A percentile compares a stretch with the other conserved stretches of the same genome.
These are phyloP conservation scores for Hycleus phaleratus DNA, from an alignment of 1,140 invertebrate species.

Conservation along the genomic window DNA sequence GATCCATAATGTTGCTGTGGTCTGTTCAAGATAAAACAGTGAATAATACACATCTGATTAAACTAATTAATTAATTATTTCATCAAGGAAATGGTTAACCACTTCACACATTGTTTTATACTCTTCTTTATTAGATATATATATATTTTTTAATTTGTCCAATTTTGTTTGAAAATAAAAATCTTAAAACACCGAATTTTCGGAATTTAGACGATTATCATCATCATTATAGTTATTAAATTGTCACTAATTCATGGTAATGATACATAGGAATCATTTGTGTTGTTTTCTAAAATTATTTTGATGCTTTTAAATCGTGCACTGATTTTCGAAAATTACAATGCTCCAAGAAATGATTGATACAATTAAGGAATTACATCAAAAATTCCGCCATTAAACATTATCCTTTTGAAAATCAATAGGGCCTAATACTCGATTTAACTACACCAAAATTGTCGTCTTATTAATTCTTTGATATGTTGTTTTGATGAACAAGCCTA, in stretches of 20 bases:
- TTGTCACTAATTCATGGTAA: slow-evolving; percentile 12
- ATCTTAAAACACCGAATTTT: slow-evolving; percentile 19
- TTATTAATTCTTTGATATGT: too few species aligned
- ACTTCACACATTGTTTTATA: neutral
- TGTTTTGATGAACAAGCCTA: too few species aligned
- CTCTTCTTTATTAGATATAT: too few species aligned
- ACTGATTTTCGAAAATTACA: slow-evolving; percentile 11
- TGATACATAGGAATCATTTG: slow-evolving; percentile 11
- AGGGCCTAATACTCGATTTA: slow-evolving; percentile 25
- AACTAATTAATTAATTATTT: neutral
- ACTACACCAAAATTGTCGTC: neutral
- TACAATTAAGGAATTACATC: slow-evolving; percentile 8
- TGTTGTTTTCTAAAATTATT: neutral
- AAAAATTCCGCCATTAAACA: slow-evolving; percentile 2
- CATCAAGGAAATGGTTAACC: slow-evolving; percentile 18
- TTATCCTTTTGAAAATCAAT: slow-evolving; percentile 17
- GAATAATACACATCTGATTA: slow-evolving; percentile 16
- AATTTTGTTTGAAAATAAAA: neutral
- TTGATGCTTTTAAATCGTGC: slow-evolving; percentile 16
- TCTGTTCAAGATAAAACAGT: slow-evolving; percentile 17
- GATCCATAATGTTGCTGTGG: slow-evolving; percentile 13
- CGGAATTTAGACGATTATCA: slow-evolving; percentile 5
- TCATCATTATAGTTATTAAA: slow-evolving; percentile 1
- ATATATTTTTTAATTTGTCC: too few species aligned
- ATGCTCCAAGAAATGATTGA: slow-evolving; percentile 2